These are phyloP conservation scores for Selene dorsalis DNA, from an alignment of 2,797 vertebrate genomes.

Conservation along the genomic window DNA sequence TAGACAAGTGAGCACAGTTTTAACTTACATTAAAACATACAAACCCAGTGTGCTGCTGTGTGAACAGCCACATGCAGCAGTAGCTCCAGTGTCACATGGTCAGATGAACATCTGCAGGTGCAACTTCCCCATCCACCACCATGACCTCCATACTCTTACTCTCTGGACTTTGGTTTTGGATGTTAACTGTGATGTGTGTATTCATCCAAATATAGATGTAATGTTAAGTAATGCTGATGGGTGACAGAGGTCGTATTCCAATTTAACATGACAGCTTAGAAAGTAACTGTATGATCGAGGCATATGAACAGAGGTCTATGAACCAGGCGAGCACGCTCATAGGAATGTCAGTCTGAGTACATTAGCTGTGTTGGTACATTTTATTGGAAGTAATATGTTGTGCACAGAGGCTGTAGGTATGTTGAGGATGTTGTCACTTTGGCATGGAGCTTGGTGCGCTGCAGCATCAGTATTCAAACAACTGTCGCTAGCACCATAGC, in stretches of 20 bases:
- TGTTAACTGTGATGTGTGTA: neutral
- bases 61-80: neutral
- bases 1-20: slow-evolving; percentile 86
- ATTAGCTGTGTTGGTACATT: too few relatives aligned
- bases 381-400: too few relatives aligned
- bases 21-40: neutral
- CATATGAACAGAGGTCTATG: too few relatives aligned
- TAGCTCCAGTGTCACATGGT: neutral
- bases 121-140: neutral
- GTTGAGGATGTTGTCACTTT: too few relatives aligned
- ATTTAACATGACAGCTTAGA: neutral
- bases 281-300: neutral
- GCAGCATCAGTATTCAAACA: too few relatives aligned
- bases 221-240: neutral
- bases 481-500: neutral
- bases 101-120: neutral
- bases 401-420: too few relatives aligned
- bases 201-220: neutral
- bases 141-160: neutral
- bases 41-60: neutral
- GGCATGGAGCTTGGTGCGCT: too few relatives aligned
- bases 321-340: too few relatives aligned
- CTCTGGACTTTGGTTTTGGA: neutral
- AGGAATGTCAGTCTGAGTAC: too few relatives aligned
- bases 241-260: too few relatives aligned